Conservation (phyloP, 1,140 invertebrate species). For the Euwallacea fornicatus region DNA sequence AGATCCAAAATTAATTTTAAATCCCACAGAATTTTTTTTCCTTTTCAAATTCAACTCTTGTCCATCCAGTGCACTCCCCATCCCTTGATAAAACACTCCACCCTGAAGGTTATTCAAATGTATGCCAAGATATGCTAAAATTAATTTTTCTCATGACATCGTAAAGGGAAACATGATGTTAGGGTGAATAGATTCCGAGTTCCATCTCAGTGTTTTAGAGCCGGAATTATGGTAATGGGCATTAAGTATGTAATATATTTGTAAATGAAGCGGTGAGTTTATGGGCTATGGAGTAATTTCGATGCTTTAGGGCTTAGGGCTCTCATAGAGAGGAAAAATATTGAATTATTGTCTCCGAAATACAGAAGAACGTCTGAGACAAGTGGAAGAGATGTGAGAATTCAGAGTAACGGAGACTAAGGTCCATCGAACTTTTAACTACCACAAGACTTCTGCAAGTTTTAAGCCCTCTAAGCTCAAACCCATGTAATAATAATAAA, state of each 20-base stretch:
- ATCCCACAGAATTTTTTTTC: too few relatives aligned
- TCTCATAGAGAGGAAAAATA: too few relatives aligned
- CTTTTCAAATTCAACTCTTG: too few relatives aligned
- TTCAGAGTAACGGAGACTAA: too few relatives aligned
- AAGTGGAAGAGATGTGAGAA: too few relatives aligned
- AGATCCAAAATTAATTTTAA: too few relatives aligned
- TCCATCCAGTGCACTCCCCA: background rate
- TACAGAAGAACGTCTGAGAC: too few relatives aligned
- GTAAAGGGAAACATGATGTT: slow-evolving; percentile 23
- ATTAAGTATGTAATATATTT: slow-evolving; percentile 33
- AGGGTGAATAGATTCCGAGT: slow-evolving; percentile 32
- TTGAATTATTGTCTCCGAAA: too few relatives aligned
- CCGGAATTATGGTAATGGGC: slow-evolving; percentile 22
- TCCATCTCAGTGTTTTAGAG: slow-evolving; percentile 17
- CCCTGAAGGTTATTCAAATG: slow-evolving; percentile 41
- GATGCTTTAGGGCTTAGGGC: too few relatives aligned
- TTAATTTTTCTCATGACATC: slow-evolving; percentile 31
- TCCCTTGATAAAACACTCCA: slow-evolving; percentile 14
- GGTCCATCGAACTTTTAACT: too few relatives aligned
- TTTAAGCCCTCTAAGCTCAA: too few relatives aligned
- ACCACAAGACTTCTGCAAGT: too few relatives aligned
- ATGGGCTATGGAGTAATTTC: background rate
- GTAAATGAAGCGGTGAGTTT: slow-evolving; percentile 21
- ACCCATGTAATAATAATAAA: background rate
- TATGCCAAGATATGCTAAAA: slow-evolving; percentile 33